Evolutionary conservation across 2,113 vertebrate genomes (phyloP).

Genomic region (Poeciliopsis occidentalis): DNA sequence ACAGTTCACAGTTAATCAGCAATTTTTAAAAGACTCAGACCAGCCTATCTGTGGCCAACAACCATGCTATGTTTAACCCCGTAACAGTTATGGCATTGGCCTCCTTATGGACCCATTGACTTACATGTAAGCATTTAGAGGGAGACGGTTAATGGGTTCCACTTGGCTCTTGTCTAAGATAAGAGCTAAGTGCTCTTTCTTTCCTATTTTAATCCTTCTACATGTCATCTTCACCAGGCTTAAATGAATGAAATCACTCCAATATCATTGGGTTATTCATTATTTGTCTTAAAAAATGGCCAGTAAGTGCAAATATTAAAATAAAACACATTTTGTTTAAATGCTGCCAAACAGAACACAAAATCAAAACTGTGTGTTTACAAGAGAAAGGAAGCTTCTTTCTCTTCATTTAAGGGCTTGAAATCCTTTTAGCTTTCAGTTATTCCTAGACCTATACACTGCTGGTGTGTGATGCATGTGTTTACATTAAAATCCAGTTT

Average conservation of each 20-base stretch:
- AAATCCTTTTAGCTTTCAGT: conserved; percentile 15
- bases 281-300: background rate
- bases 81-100: too few relatives aligned
- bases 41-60: background rate
- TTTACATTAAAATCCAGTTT: conserved; percentile 14
- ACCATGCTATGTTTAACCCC: background rate
- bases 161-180: too few relatives aligned
- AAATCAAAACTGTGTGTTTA: conserved; percentile 1
- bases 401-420: background rate
- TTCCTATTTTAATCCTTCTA: background rate
- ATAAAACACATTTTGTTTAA: background rate
- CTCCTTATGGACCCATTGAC: too few relatives aligned
- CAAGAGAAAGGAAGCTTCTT: conserved; percentile 4
- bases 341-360: background rate
- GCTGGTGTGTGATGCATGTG: conserved; percentile 4
- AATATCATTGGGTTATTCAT: too few relatives aligned
- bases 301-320: background rate
- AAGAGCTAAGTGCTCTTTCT: background rate
- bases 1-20: background rate
- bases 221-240: background rate
- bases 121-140: too few relatives aligned
- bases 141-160: too few relatives aligned
- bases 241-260: background rate
- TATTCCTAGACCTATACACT: background rate
- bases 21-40: background rate